phyloP scores from a whole-genome alignment of 2,113 vertebrate genomes.

The Alosa alosa region DNA sequence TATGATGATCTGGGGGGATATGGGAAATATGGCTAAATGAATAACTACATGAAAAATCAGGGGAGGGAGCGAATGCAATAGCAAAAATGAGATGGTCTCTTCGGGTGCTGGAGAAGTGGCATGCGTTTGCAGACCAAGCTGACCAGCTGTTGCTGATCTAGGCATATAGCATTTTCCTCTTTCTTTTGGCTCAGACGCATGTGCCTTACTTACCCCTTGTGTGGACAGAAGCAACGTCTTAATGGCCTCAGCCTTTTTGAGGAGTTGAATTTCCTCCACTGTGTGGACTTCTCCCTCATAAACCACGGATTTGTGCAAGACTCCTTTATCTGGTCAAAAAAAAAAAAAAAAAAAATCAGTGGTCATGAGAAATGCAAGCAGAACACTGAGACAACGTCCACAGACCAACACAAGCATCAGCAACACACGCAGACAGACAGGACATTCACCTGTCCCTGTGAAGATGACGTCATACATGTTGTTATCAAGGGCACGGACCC shows the following conservation, averaged over 20 bases:
- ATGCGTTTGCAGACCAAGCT: background rate
- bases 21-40: background rate
- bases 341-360: background rate
- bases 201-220: slow-evolving; percentile 73
- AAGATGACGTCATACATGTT: slow-evolving; percentile 88
- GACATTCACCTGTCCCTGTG: slow-evolving; percentile 80
- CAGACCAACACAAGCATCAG: background rate
- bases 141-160: slow-evolving; percentile 7
- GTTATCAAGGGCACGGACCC: slow-evolving; percentile 80
- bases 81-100: background rate
- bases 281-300: slow-evolving; percentile 80
- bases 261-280: slow-evolving; percentile 90
- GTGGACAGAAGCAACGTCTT: slow-evolving; percentile 86
- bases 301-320: slow-evolving; percentile 88
- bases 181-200: background rate
- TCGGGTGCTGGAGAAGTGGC: background rate
- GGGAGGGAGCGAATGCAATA: background rate
- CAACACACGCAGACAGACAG: background rate
- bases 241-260: slow-evolving; percentile 78
- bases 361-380: background rate
- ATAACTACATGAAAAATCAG: background rate
- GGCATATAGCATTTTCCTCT: background rate
- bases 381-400: background rate
- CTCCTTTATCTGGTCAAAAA: slow-evolving; percentile 78
- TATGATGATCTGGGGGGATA: background rate